phyloP scores from a whole-genome alignment of 2,888 invertebrate species.

The Lasioglossum lativentre region DNA sequence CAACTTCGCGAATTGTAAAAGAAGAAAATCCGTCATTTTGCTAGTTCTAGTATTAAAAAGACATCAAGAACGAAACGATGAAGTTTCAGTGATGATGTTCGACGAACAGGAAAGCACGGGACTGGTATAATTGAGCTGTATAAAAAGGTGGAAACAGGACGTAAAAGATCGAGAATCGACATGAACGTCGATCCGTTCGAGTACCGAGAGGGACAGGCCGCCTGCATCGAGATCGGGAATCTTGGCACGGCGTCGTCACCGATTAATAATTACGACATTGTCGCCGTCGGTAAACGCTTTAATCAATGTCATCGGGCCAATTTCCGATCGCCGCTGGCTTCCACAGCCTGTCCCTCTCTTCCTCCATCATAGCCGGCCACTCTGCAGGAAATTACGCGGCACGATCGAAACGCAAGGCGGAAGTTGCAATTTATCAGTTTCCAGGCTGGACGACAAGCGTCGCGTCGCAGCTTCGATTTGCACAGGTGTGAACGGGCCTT shows the following conservation, averaged over 20 bases:
- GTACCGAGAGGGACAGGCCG: not conserved
- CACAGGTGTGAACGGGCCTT: constrained; percentile 51
- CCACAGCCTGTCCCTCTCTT: constrained; percentile 73
- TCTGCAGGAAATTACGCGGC: constrained; percentile 83
- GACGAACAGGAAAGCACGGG: not conserved
- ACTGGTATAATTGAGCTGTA: not conserved
- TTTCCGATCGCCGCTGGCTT: constrained; percentile 82
- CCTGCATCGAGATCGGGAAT: constrained; percentile 53
- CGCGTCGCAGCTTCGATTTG: constrained; percentile 70
- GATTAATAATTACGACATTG: constrained; percentile 84
- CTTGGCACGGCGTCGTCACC: constrained; percentile 74
- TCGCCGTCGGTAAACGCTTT: constrained; percentile 82
- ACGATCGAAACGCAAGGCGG: constrained; percentile 82
- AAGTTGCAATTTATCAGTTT: constrained; percentile 84
- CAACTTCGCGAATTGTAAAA: not conserved
- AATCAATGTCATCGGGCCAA: constrained; percentile 85
- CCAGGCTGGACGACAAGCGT: constrained; percentile 70
- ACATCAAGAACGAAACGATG: not conserved
- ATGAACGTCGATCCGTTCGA: not conserved
- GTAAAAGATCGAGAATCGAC: not conserved
- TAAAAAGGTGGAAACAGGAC: not conserved
- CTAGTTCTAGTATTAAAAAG: not conserved
- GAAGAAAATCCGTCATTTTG: not conserved
- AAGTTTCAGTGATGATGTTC: not conserved
- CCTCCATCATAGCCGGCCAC: constrained; percentile 68